These are phyloP conservation scores for Ochotona princeps DNA, from an alignment of 2,113 vertebrate genomes.

Conservation along the genomic window DNA sequence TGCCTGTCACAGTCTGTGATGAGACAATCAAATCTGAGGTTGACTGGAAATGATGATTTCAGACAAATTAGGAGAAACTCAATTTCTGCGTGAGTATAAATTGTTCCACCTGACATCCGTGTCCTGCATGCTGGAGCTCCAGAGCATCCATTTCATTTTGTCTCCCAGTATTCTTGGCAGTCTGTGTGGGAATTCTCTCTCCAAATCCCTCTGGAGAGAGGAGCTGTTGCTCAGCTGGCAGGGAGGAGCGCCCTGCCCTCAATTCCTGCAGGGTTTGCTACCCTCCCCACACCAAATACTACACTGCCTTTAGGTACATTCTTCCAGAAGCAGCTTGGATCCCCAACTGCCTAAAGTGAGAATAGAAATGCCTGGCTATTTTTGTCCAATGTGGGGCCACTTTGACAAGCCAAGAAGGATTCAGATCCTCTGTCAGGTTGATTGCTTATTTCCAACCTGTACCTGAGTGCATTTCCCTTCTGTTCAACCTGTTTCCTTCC, in stretches of 20 bases:
- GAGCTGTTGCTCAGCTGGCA: background rate
- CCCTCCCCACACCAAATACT: background rate
- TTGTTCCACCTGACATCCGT: background rate
- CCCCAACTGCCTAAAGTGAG: background rate
- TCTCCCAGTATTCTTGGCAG: background rate
- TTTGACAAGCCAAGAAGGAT: background rate
- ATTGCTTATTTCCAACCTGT: background rate
- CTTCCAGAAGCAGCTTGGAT: background rate
- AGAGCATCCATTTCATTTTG: background rate
- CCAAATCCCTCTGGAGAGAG: background rate
- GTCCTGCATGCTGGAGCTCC: background rate
- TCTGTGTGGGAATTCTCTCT: background rate
- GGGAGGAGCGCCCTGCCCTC: background rate
- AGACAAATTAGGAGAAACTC: slow-evolving; percentile 12
- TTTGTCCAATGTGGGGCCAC: background rate
- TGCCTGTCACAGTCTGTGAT: background rate
- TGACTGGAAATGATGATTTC: background rate
- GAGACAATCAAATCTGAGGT: background rate
- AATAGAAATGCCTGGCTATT: background rate
- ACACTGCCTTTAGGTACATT: fast-evolving
- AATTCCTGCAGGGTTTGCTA: background rate
- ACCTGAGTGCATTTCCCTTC: background rate
- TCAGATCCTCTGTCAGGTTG: no score
- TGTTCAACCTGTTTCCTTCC: background rate
- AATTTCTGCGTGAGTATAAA: background rate